Evolutionary conservation across 2,888 invertebrate genomes (phyloP).

Genomic region (Pandemis corylana): DNA sequence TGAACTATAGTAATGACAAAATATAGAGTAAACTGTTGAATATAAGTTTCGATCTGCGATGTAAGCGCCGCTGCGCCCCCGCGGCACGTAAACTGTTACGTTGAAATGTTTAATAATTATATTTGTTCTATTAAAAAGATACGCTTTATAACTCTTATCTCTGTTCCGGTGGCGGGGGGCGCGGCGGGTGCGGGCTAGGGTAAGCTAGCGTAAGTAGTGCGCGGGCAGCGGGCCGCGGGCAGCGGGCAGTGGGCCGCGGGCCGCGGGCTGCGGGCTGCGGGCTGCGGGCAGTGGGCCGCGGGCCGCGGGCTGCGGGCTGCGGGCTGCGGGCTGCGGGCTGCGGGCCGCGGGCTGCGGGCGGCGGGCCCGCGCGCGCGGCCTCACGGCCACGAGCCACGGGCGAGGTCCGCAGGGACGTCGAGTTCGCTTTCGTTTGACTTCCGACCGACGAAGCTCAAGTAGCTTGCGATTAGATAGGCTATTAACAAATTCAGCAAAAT

Average conservation of each 20-base stretch:
- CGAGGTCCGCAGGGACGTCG: conserved; percentile 70
- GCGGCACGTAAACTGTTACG: conserved; percentile 56
- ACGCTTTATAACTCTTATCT: conserved; percentile 79
- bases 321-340: conserved; percentile 37
- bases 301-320: conserved; percentile 51
- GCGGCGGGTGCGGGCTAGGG: conserved; percentile 57
- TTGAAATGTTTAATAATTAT: conserved; percentile 65
- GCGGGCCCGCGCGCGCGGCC: conserved; percentile 55
- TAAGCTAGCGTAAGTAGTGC: conserved; percentile 61
- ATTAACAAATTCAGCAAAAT: conserved; percentile 80
- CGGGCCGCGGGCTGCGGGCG: conserved; percentile 57
- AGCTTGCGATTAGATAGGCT: conserved; percentile 82
- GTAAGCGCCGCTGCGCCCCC: conserved; percentile 53
- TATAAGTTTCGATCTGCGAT: conserved; percentile 68
- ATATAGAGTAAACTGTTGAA: conserved; percentile 70
- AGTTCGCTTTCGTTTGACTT: conserved; percentile 63
- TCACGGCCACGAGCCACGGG: conserved; percentile 50
- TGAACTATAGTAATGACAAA: conserved; percentile 69
- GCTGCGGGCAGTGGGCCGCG: conserved; percentile 58
- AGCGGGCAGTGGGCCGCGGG: conserved; percentile 45
- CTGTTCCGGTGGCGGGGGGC: conserved; percentile 62
- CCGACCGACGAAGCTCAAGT: conserved; percentile 67
- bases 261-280: conserved; percentile 44
- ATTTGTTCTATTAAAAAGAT: conserved; percentile 74
- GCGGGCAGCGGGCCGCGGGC: conserved; percentile 60